phyloP scores from a whole-genome alignment of 2,113 vertebrate species.

The Dipodomys spectabilis region DNA sequence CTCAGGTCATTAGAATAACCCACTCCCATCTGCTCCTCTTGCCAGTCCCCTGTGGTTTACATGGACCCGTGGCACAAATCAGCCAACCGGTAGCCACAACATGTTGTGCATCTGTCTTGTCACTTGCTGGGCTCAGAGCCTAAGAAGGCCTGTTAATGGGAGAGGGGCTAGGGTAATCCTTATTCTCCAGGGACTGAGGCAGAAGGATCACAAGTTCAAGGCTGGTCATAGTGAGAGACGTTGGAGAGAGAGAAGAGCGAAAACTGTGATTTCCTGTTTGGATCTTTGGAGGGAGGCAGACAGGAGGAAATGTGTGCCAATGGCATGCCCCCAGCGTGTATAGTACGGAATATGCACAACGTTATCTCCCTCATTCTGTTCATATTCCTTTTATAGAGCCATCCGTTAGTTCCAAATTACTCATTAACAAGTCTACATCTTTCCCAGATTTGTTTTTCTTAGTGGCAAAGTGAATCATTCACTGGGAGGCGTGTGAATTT shows the following conservation, averaged over 20 bases:
- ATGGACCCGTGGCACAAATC: fast-evolving
- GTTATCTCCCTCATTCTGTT: fast-evolving
- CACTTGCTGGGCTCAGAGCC: too few relatives aligned
- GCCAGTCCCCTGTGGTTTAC: not conserved
- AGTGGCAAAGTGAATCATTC: not conserved
- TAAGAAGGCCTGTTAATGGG: not conserved
- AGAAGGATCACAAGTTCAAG: too few relatives aligned
- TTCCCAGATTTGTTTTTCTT: constrained; percentile 30
- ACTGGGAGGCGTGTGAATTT: not conserved
- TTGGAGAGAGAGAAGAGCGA: too few relatives aligned
- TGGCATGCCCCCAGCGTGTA: fast-evolving
- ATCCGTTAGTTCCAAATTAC: not conserved
- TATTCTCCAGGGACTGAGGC: too few relatives aligned
- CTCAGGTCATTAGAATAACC: not conserved
- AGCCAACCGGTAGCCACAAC: fast-evolving
- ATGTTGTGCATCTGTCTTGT: fast-evolving
- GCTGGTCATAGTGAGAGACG: too few relatives aligned
- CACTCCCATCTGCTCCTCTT: not conserved
- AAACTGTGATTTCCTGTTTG: not conserved
- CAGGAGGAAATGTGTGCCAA: not conserved
- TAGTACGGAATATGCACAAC: fast-evolving
- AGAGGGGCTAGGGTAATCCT: not conserved
- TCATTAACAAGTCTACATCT: not conserved
- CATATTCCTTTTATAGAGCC: not conserved
- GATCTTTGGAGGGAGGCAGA: fast-evolving